Evolutionary conservation across 2,113 vertebrate genomes (phyloP).

Genomic region (Naja naja): DNA sequence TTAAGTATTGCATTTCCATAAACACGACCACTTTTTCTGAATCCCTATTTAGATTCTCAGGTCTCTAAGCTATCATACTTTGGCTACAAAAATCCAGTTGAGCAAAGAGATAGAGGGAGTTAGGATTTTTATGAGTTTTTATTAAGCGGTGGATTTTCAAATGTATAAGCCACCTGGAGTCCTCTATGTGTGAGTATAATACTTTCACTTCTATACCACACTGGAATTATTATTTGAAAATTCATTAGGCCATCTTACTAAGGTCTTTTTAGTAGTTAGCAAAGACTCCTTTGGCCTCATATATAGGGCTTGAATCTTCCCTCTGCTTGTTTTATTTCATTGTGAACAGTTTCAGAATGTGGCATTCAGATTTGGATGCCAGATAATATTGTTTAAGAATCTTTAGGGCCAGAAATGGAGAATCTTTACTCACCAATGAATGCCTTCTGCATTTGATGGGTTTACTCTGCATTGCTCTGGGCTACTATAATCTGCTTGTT

Average conservation of each 20-base stretch:
- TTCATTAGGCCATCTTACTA: neutral
- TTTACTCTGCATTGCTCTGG: neutral
- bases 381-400: neutral
- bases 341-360: neutral
- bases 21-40: neutral
- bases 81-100: neutral
- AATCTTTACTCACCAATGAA: neutral
- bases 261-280: neutral
- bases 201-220: neutral
- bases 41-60: conserved; percentile 42
- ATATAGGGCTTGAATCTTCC: neutral
- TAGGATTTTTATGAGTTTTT: neutral
- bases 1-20: conserved; percentile 50
- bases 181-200: neutral
- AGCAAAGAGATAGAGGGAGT: neutral
- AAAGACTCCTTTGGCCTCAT: neutral
- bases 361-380: neutral
- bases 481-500: neutral
- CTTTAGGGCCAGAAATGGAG: neutral
- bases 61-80: conserved; percentile 58
- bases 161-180: neutral
- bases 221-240: neutral
- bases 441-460: neutral
- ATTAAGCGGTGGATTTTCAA: neutral
- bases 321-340: neutral